A percentile compares a stretch with the other conserved stretches of the same genome.
These are phyloP conservation scores for Lerema accius DNA, from an alignment of 1,140 invertebrate genomes.

Conservation along the genomic window DNA sequence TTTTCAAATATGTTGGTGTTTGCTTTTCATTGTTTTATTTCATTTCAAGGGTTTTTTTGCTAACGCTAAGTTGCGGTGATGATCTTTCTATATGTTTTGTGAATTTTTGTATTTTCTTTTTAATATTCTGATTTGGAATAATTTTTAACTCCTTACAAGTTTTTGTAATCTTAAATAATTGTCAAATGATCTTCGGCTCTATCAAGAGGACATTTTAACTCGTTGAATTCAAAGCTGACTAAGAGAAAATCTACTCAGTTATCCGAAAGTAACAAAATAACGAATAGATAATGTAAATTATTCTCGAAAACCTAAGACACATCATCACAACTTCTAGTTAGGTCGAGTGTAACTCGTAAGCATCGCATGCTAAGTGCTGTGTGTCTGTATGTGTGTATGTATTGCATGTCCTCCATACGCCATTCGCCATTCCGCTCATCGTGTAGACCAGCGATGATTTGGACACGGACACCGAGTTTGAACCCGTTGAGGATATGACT, in stretches of 20 bases:
- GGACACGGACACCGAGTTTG: conserved; percentile 86
- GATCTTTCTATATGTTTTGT: too few species aligned
- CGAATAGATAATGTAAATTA: too few species aligned
- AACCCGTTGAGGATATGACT: conserved; percentile 86
- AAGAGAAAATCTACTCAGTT: too few species aligned
- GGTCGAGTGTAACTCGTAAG: background rate
- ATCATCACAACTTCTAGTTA: background rate
- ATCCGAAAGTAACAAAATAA: too few species aligned
- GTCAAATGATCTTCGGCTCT: too few species aligned
- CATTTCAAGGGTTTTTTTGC: background rate
- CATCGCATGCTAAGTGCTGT: conserved; percentile 49
- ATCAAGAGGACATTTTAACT: too few species aligned
- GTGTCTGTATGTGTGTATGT: conserved; percentile 39
- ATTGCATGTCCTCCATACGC: conserved; percentile 44
- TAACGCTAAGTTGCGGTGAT: conserved; percentile 6
- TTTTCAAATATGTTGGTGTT: background rate
- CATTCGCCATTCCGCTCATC: background rate
- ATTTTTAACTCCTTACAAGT: too few species aligned
- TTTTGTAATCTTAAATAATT: too few species aligned
- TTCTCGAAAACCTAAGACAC: background rate
- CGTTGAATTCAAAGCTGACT: too few species aligned
- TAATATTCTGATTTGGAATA: too few species aligned
- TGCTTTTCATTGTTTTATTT: background rate
- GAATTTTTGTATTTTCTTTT: too few species aligned
- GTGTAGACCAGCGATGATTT: conserved; percentile 84